Evolutionary conservation across 2,888 invertebrate species (phyloP).

Genomic region (Calameuta filiformis): DNA sequence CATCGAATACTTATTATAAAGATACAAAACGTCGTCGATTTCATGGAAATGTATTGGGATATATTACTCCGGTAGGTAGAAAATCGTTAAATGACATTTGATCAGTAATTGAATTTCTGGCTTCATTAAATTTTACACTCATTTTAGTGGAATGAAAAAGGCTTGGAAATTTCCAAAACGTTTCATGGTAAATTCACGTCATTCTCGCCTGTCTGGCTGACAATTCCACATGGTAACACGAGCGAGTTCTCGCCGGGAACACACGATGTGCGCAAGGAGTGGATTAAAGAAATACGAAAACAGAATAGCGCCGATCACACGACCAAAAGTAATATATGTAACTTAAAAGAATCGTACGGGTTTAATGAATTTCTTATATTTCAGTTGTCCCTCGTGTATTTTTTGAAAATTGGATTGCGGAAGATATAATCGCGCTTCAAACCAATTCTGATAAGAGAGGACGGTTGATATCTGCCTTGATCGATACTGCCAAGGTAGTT

Average conservation of each 20-base stretch:
- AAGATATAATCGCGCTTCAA: conserved; percentile 80
- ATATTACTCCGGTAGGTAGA: conserved; percentile 86
- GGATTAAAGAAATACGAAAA: conserved; percentile 80
- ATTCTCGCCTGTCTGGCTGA: conserved; percentile 96
- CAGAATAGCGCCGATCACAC: conserved; percentile 69
- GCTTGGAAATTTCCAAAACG: conserved; percentile 90
- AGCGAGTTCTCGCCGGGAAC: conserved; percentile 75
- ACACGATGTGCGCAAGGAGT: conserved; percentile 87
- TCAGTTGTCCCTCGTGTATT: conserved; percentile 89
- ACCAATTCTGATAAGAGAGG: conserved; percentile 75
- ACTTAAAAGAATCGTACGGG: not conserved
- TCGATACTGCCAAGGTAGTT: conserved; percentile 68
- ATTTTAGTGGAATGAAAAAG: conserved; percentile 93
- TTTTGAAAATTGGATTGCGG: conserved; percentile 86
- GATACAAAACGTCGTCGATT: conserved; percentile 76
- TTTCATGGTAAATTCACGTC: conserved; percentile 91
- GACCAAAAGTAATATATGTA: conserved; percentile 70
- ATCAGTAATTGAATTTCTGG: not conserved
- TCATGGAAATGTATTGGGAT: conserved; percentile 83
- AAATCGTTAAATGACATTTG: conserved; percentile 41
- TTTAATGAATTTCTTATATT: conserved; percentile 41
- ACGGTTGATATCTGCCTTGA: conserved; percentile 76
- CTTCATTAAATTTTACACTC: conserved; percentile 16
- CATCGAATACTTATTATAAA: conserved; percentile 80
- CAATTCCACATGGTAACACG: conserved; percentile 76